Evolutionary conservation across 2,113 vertebrate genomes (phyloP), one percentile per base, ranked within the genome.

Genomic region (Arizona elegans): DNA sequence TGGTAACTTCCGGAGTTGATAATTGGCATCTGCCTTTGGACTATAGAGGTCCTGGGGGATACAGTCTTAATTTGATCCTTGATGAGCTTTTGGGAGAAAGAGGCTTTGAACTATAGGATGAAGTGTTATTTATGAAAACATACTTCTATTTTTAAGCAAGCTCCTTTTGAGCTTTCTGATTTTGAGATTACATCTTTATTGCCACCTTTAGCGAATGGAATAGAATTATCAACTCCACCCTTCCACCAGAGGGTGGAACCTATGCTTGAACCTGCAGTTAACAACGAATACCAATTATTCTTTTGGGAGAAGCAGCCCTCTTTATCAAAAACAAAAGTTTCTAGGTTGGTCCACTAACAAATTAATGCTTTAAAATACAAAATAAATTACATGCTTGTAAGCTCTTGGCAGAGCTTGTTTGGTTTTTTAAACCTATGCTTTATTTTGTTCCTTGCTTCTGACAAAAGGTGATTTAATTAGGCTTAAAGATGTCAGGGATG

Each of bases 331-430:
- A 9, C 21, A 86, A 91, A 89, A 92, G 7, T 47, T 38, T 8
- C 29, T 53, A 90, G 93, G 87, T 5, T 11, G 21, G 93, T 94
- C 90, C 9, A 94, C 93, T 93, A 81, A 38, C n/a, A 90, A 11
- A 29, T 91, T 91, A 91, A 93, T 86, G 92, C 91, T 88, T 87
- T 94, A 15, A 90, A 88, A n/a, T 86, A 75, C 93, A 91, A 88
- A 38, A 38, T 81, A 81, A 81, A 81, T 81, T 38, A 8, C 70
- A 38, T 38, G 70, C 19, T 33, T 75, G n/a, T 75, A 75, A 75
- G 17, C 15, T 75, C n/a, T 33, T 75, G 65, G 65, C 13, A 33
- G 70, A 38, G 70, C 6, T 33, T 33, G 13, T 13, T 29, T 55
- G 3, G 19, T 58, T 5, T 38, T 81, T 38, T 38, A 0, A 75